phyloP scores from a whole-genome alignment of 2,113 vertebrate species.

The Laticauda colubrina region DNA sequence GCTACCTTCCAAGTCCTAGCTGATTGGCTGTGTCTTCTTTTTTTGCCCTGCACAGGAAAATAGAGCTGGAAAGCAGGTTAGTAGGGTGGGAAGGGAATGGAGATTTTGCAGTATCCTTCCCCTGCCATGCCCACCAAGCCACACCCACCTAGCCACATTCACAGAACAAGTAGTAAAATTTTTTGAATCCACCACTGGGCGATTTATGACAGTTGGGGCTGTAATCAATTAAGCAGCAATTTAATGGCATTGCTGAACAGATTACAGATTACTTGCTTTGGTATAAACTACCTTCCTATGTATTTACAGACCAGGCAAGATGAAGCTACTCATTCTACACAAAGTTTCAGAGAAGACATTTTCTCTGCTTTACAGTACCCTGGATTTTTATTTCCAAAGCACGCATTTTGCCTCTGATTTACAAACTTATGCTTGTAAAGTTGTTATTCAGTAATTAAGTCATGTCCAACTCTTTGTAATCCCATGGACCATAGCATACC shows the following conservation, averaged over 20 bases:
- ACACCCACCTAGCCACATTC: too few species aligned
- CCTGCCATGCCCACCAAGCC: too few species aligned
- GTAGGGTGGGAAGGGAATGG: too few species aligned
- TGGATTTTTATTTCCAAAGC: not conserved
- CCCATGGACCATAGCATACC: not conserved
- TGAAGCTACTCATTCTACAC: not conserved
- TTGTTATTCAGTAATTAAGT: not conserved
- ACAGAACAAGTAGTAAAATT: too few species aligned
- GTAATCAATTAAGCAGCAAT: not conserved
- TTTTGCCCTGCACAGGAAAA: too few species aligned
- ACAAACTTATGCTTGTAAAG: not conserved
- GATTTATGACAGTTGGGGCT: not conserved
- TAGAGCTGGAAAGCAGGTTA: too few species aligned
- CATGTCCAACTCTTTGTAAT: too few species aligned
- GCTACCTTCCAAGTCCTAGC: too few species aligned
- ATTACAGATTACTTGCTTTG: not conserved
- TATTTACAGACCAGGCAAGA: not conserved
- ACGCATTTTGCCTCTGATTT: not conserved
- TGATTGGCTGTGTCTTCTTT: too few species aligned
- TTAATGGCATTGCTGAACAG: not conserved
- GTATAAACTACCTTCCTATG: not conserved
- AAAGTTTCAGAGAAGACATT: not conserved
- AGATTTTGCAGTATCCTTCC: too few species aligned
- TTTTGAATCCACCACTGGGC: too few species aligned
- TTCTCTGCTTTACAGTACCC: not conserved